These are phyloP conservation scores for Meteorus sp. DNA, from an alignment of 1,140 invertebrate genomes.

Conservation along the genomic window DNA sequence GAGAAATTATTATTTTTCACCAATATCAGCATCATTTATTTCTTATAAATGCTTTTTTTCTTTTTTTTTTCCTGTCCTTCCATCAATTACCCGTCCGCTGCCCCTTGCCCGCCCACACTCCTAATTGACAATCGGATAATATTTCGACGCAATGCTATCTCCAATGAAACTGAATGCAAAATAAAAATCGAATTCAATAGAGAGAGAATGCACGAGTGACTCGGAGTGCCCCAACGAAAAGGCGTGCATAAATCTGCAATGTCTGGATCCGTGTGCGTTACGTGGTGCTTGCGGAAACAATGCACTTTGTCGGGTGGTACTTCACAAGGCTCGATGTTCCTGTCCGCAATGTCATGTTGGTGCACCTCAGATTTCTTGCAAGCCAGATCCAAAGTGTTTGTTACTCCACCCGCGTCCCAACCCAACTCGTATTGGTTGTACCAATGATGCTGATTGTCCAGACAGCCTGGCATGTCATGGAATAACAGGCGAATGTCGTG, in stretches of 20 bases:
- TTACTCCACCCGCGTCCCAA: conserved; percentile 56
- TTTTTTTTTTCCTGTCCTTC: conserved; percentile 67
- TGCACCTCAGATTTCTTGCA: conserved; percentile 74
- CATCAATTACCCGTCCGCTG: no score
- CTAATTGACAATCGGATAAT: conserved; percentile 21
- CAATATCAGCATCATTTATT: conserved; percentile 65
- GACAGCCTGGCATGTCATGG: conserved; percentile 72
- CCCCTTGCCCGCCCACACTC: conserved; percentile 29
- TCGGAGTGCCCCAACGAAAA: conserved; percentile 88
- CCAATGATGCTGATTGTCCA: conserved; percentile 73
- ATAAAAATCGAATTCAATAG: conserved; percentile 55
- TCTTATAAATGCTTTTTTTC: conserved; percentile 72
- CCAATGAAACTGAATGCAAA: no score
- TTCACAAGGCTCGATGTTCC: conserved; percentile 81
- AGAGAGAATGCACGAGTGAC: conserved; percentile 87
- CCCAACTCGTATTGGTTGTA: conserved; percentile 62
- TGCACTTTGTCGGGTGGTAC: conserved; percentile 80
- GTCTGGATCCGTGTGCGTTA: conserved; percentile 86
- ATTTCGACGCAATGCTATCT: conserved; percentile 9
- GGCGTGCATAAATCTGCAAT: conserved; percentile 84
- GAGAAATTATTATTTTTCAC: conserved; percentile 63
- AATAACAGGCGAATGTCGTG: conserved; percentile 70
- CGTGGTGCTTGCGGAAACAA: conserved; percentile 86
- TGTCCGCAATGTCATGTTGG: conserved; percentile 87
- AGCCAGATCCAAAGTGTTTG: conserved; percentile 74